Conservation (phyloP, 2,797 vertebrate genomes). For the Tapera naevia region DNA sequence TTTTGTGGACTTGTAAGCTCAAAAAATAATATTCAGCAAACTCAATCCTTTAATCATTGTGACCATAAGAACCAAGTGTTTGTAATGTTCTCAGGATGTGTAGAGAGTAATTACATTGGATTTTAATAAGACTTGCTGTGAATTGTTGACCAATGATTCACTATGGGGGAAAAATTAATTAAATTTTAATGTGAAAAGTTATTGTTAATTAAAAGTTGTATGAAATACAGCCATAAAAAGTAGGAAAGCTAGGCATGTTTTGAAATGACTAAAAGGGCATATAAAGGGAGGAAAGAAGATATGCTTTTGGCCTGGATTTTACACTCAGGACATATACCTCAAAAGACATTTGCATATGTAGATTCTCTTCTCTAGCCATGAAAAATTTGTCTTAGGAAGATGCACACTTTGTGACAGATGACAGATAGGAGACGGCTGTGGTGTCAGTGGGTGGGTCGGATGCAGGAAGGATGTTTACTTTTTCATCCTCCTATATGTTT, state of each 20-base stretch:
- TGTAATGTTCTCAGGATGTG: conserved; percentile 35
- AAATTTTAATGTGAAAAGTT: conserved; percentile 55
- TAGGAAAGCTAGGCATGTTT: background rate
- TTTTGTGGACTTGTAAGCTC: conserved; percentile 33
- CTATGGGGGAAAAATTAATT: conserved; percentile 40
- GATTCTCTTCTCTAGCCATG: background rate
- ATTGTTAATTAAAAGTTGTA: conserved; percentile 61
- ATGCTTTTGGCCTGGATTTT: background rate
- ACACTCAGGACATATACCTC: background rate
- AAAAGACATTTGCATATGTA: background rate
- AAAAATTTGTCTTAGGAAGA: background rate
- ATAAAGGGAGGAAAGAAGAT: background rate
- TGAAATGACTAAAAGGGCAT: background rate
- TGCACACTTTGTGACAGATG: background rate
- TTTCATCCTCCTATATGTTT: background rate
- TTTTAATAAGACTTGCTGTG: conserved; percentile 64
- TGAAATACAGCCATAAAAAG: conserved; percentile 43
- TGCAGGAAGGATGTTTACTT: background rate
- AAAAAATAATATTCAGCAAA: conserved; percentile 54
- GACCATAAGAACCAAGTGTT: conserved; percentile 53
- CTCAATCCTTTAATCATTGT: conserved; percentile 62
- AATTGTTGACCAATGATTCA: conserved; percentile 68
- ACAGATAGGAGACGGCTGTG: background rate
- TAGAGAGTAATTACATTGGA: conserved; percentile 42
- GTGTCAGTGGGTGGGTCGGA: background rate